Percentiles rank a stretch among this genome's conserved stretches.
These are phyloP conservation scores for Belgica antarctica DNA, from an alignment of 2,888 invertebrate genomes.

Conservation along the genomic window DNA sequence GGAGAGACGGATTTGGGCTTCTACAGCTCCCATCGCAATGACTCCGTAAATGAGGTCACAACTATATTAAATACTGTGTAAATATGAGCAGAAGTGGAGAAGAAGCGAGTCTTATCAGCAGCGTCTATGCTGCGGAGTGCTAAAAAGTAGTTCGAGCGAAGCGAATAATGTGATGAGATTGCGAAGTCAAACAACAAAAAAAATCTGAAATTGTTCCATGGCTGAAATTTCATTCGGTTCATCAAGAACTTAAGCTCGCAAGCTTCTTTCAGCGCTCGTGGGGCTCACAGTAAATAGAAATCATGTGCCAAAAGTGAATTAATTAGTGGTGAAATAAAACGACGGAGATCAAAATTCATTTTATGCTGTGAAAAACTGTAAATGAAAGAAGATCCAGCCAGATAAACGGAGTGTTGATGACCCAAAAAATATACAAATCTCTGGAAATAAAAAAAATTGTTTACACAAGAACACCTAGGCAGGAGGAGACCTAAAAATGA, in stretches of 20 bases:
- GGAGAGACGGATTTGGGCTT: too few relatives aligned
- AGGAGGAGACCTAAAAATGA: slow-evolving; percentile 32
- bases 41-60: slow-evolving; percentile 1
- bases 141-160: background rate
- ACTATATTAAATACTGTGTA: background rate
- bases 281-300: too few relatives aligned
- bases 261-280: background rate
- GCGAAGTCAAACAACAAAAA: too few relatives aligned
- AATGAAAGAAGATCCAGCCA: slow-evolving; percentile 2
- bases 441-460: slow-evolving; percentile 9
- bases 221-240: slow-evolving; percentile 10
- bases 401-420: slow-evolving; percentile 33
- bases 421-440: slow-evolving; percentile 35
- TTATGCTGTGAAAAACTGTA: background rate
- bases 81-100: background rate
- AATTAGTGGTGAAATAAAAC: background rate
- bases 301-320: background rate
- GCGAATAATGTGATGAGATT: slow-evolving; percentile 3
- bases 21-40: too few relatives aligned
- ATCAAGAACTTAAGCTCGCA: background rate
- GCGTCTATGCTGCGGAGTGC: background rate
- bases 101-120: background rate
- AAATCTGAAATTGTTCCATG: background rate
- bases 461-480: slow-evolving; percentile 12
- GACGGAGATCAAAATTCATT: too few relatives aligned